These are phyloP conservation scores for Cheumatopsyche charites DNA, from an alignment of 1,140 invertebrate genomes.

Conservation along the genomic window DNA sequence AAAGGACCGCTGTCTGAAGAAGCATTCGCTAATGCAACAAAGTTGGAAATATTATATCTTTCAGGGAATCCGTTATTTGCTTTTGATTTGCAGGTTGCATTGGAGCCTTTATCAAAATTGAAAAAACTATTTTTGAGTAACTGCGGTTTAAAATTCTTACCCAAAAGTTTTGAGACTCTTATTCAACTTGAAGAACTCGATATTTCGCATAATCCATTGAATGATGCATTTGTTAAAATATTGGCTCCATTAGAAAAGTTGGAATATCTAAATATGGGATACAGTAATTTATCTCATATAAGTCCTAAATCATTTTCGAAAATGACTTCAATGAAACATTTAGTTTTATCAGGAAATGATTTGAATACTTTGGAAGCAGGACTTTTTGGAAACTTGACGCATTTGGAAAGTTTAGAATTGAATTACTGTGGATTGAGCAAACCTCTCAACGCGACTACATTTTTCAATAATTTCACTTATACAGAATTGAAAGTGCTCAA, in stretches of 20 bases:
- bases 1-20: slow-evolving; percentile 69
- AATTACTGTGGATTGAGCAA: slow-evolving; percentile 70
- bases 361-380: slow-evolving; percentile 71
- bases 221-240: slow-evolving; percentile 70
- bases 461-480: slow-evolving; percentile 69
- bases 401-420: slow-evolving; percentile 69
- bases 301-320: slow-evolving; percentile 71
- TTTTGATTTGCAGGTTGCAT: slow-evolving; percentile 68
- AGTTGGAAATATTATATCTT: slow-evolving; percentile 68
- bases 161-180: slow-evolving; percentile 70
- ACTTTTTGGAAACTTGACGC: slow-evolving; percentile 71
- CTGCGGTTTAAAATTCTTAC: slow-evolving; percentile 67
- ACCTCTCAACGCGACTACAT: slow-evolving; percentile 68
- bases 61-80: slow-evolving; percentile 73
- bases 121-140: slow-evolving; percentile 72
- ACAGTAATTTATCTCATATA: slow-evolving; percentile 71
- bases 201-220: slow-evolving; percentile 72
- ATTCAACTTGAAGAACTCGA: slow-evolving; percentile 70
- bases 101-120: slow-evolving; percentile 68
- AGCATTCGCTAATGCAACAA: slow-evolving; percentile 71
- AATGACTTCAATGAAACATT: slow-evolving; percentile 70
- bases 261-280: slow-evolving; percentile 76
- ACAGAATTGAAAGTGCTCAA: slow-evolving; percentile 72
- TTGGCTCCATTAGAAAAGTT: slow-evolving; percentile 70
- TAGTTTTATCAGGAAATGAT: slow-evolving; percentile 73